Base-by-base conservation (phyloP, 2,797 vertebrate species). In the Hapalemur alaotrensis region DNA sequence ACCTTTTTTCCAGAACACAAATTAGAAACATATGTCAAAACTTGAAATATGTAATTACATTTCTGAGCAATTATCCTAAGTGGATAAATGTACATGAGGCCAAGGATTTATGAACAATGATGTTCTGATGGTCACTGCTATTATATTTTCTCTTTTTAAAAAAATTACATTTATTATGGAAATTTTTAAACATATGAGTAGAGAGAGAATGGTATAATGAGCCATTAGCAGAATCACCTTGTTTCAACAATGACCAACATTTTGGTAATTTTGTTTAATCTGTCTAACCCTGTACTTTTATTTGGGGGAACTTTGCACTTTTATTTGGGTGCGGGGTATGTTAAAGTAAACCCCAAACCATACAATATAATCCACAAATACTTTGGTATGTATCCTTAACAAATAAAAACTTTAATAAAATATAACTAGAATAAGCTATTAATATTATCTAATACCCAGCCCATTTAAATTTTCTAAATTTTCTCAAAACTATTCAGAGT, bases 1-100 rank as follows among this genome's bases (percentile, higher is more conserved):
- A 90, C 13, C 67, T 84, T 91, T 89, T 91, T 79, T 57, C 32
- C 73, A 95, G 91, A 94, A 89, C 9, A 48, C 35, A 95, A 80
- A 92, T 93, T 95, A 86, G 75, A 95, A 92, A 61, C 30, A 73
- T 90, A 75, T 65, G 48, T 95, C 90, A 95, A 92, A 88, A 79
- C 43, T 82, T 93, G 65, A 92, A 95, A 84, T 93, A 80, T 70
- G 41, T n/a, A 96, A 76, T 92, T 97, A 76, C n/a, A 84, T 30
- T 76, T 91, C 50, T 78, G 95, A 92, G 65, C 61, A 97, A 80
- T 92, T 97, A 90, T 90, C 22, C 72, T 69, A 79, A 73, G 50
- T 95, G 63, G 28, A 59, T 95, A 92, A 90, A 95, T 78, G 89
- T 38, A 48, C 17, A 76, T 0, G 1, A 93, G 18, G 41, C 23